Evolutionary conservation across 2,888 invertebrate genomes (phyloP), one percentile per base, ranked within the genome.

Genomic region (Sinhomidia bicolor): DNA sequence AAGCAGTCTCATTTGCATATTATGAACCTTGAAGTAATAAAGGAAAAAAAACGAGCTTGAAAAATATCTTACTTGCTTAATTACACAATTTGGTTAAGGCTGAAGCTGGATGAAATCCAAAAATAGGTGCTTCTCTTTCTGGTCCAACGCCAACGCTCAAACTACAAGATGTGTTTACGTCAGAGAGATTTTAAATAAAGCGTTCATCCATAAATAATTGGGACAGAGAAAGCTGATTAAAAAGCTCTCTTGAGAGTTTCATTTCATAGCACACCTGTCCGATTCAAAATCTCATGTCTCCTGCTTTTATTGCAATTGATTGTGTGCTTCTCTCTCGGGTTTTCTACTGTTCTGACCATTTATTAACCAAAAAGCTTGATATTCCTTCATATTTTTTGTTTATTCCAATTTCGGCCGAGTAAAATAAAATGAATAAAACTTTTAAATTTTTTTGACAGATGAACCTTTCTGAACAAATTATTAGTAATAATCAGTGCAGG

Each of bases 1-100:
- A 62, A 62, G 65, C 32, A 65, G 29, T 32, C 32, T 65, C 65
- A 65, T 65, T 65, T 65, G 65, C 65, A 65, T 65, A 65, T 65
- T 65, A 65, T 65, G 0, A 32, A 10, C 1, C 5, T 17, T 29
- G 1, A 12, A 5, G 1, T 29, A 6, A 26, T 29, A 17, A 57
- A n/a, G n/a, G n/a, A 57, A 62, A 17, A 3, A 26, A 62, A 60
- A 60, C 60, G 60, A 60, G 60, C 26, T n/a, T 23, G 12, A 7
- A 26, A 32, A 32, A 65, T 65, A 65, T 32, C 65, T 65, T 65
- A 65, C 9, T 65, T 32, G 65, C 65, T 65, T 65, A 65, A 65
- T 65, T 65, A 65, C 32, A 65, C 26, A 14, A 51, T 14, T 14
- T n/a, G n/a, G n/a, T n/a, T n/a, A n/a, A n/a, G n/a, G n/a, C n/a